Percentiles rank a stretch among this genome's conserved stretches.
These are phyloP conservation scores for Lepisosteus oculatus DNA, from an alignment of 2,113 vertebrate species.

Conservation along the genomic window DNA sequence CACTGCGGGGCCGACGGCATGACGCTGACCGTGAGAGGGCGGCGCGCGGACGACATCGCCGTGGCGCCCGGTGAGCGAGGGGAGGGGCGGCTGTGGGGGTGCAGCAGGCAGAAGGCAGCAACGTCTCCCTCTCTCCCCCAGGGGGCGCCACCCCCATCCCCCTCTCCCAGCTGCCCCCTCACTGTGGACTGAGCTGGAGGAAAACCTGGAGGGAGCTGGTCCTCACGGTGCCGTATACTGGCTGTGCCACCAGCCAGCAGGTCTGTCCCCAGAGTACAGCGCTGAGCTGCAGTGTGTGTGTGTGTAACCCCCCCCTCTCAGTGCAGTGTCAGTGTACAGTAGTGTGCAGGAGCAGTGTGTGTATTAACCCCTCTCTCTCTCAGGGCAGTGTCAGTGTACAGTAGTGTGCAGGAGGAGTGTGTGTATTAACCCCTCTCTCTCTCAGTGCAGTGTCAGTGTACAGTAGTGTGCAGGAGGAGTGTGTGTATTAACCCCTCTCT, in stretches of 20 bases:
- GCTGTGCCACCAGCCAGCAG: conserved; percentile 43
- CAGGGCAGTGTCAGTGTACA: no score
- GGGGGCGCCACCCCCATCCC: conserved; percentile 50
- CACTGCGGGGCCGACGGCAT: conserved; percentile 49
- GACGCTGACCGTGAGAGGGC: conserved; percentile 52
- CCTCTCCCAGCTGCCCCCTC: conserved; percentile 48
- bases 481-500: no score
- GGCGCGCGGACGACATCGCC: conserved; percentile 22
- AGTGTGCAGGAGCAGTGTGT: not conserved
- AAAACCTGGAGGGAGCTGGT: conserved; percentile 41
- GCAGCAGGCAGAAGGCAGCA: not conserved
- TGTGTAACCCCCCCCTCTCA: not conserved
- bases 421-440: no score
- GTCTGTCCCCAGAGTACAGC: conserved; percentile 26
- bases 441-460: no score
- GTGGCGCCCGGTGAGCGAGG: not conserved
- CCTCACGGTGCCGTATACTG: conserved; percentile 55
- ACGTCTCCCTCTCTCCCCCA: conserved; percentile 25
- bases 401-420: no score
- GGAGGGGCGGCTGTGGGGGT: conserved; percentile 33
- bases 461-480: no score
- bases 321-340: not conserved
- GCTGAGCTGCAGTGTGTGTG: conserved; percentile 32
- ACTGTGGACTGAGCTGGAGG: conserved; percentile 57
- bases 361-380: not conserved